Evolutionary conservation across 2,888 invertebrate genomes (phyloP), one percentile per base, ranked within the genome.

Genomic region (Dicyrtoma fusca): DNA sequence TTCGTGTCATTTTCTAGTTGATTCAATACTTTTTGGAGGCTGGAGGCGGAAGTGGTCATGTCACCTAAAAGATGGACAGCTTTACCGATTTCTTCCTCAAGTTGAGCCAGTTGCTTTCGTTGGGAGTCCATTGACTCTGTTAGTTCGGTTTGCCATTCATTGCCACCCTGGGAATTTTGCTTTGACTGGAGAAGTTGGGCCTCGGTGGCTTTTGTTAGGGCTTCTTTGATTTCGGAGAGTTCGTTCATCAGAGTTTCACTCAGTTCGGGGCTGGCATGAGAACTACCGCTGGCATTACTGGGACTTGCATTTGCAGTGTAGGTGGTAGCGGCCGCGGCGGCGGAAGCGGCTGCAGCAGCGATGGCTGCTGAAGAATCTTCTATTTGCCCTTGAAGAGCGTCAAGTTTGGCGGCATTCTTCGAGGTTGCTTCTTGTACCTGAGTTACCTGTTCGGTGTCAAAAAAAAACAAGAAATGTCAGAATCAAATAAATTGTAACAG

Each of bases 31-130:
- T 69, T 66, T 73, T 72, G 69, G 23, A 80, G 63, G 6, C 73
- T 59, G n/a, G 73, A 69, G 2, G 77, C 75, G 10, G 80, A 77
- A 23, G 47, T 72, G 1, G 77, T 76, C 72, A 80, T 76, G 8
- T 76, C 74, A 14, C 78, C 76, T n/a, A 80, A 61, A 1, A 78
- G 62, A 21, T 47, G 51, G 11, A 80, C 55, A 0, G 78, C 78
- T 57, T 77, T 76, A 23, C 77, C 74, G 51, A 80, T 78, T 72
- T 80, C 78, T 45, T 80, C 80, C 55, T 80, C 80, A n/a, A 80
- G 61, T 19, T 78, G 72, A 42, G 76, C 77, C 51, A 80, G 61
- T 62, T 78, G 78, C 51, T 75, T 77, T 25, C 78, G 44, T 26
- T 80, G 80, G 2, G 75, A 74, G 62, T 80, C 80, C 69, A 80